Evolutionary conservation across 2,113 vertebrate genomes (phyloP), one percentile per base, ranked within the genome.

Genomic region (Trogon surrucura): DNA sequence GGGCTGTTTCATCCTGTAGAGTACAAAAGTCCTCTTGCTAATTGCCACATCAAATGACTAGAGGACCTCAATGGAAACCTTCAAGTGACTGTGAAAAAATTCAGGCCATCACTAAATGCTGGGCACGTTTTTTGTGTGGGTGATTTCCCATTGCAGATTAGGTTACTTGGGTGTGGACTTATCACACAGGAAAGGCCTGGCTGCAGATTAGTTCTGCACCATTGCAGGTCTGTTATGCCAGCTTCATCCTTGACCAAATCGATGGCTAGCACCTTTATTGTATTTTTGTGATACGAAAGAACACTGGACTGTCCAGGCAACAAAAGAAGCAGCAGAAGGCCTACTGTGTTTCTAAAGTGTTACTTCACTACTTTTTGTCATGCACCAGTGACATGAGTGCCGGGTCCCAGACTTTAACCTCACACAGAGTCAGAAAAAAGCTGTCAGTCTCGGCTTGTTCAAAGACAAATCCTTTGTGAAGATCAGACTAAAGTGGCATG

Each of bases 31-130:
- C 96, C 96, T 90, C 97, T 95, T 89, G 94, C 98, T 99, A 99
- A 99, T 98, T 98, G 98, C 98, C 98, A 99, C 98, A 98, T 99
- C 98, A 99, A 98, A 98, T 99, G 98, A 98, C 97, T 77, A 93
- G 96, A 96, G 96, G 96, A 98, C 87, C 97, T 98, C 95, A 80
- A 93, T 95, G 98, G 98, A 96, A 97, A 97, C 97, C 98, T 98
- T 97, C 96, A 97, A 98, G 98, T 96, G 96, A 93, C 98, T 96
- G 88, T 97, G 98, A 98, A 97, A 97, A 97, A 97, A 96, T 93
- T 95, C 95, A 93, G 90, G 95, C 96, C 23, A 45, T 95, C 95
- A 90, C 97, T 97, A 97, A 97, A 98, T 12, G 36, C 89, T 95
- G 97, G 96, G 96, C 74, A 65, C 88, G 90, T 96, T 89, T 71